Percentiles rank a stretch among this genome's conserved stretches.
Conservation (phyloP, 2,797 vertebrate genomes). For the Rhadinocentrus ornatus region DNA sequence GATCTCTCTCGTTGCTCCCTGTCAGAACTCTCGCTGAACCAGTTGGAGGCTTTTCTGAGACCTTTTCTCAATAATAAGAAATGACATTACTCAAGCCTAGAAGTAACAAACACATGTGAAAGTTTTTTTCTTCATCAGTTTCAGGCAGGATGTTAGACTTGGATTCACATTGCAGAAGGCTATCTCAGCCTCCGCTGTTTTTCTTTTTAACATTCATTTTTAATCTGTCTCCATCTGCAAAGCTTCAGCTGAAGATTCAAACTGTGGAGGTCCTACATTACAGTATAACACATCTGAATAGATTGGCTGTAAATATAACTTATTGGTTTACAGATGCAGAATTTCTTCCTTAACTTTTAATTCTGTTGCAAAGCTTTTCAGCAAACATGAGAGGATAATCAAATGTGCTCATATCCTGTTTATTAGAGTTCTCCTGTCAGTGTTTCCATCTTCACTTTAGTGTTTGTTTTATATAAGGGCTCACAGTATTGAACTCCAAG, state of each 20-base stretch:
- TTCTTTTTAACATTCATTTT: not conserved
- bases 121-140: not conserved
- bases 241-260: not conserved
- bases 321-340: not conserved
- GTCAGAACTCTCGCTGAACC: not conserved
- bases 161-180: not conserved
- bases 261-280: not conserved
- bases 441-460: constrained; percentile 22
- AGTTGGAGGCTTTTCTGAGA: not conserved
- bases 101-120: not conserved
- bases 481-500: constrained; percentile 15
- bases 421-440: constrained; percentile 12
- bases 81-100: not conserved
- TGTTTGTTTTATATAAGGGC: constrained; percentile 23
- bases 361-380: not conserved
- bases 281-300: not conserved
- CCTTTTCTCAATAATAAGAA: not conserved
- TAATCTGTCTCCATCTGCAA: not conserved
- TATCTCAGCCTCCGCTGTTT: too few species aligned
- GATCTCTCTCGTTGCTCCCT: not conserved
- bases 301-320: not conserved
- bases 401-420: constrained; percentile 12
- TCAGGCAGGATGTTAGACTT: not conserved
- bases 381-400: not conserved
- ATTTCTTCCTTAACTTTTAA: not conserved